Conservation (phyloP, 2,113 vertebrate genomes). For the Furnarius figulus region DNA sequence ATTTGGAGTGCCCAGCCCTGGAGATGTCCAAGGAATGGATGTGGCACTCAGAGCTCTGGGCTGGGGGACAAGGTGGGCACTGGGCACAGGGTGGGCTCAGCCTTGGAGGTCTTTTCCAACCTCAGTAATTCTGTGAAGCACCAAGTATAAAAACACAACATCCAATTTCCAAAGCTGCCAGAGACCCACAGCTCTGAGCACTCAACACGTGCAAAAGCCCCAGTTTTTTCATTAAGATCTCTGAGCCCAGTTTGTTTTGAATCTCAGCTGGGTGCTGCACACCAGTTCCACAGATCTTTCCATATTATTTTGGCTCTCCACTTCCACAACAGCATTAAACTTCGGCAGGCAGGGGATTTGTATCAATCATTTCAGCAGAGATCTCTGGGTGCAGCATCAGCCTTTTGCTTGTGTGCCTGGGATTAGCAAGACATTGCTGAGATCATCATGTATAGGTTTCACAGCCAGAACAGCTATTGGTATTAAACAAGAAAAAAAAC, state of each 20-base stretch:
- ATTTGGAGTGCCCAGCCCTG: background rate
- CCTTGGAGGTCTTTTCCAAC: background rate
- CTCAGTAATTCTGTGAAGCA: background rate
- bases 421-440: slow-evolving; percentile 68
- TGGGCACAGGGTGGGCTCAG: background rate
- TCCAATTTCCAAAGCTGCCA: background rate
- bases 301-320: slow-evolving; percentile 9
- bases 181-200: background rate
- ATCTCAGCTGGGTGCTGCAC: background rate
- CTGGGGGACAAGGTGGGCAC: background rate
- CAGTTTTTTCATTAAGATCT: background rate
- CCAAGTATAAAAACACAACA: rapidly evolving
- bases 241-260: background rate
- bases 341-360: slow-evolving; percentile 47
- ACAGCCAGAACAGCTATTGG: background rate
- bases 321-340: background rate
- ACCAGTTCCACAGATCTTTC: background rate
- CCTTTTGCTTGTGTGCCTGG: slow-evolving; percentile 44
- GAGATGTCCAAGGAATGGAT: background rate
- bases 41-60: background rate
- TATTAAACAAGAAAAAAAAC: background rate
- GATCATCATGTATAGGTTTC: slow-evolving; percentile 20
- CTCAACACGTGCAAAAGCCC: background rate
- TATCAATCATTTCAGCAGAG: slow-evolving; percentile 28
- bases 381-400: slow-evolving; percentile 55